Percentiles rank a stretch among this genome's conserved stretches.
Evolutionary conservation across 2,113 vertebrate genomes (phyloP).

Genomic region (Alethe castanea): DNA sequence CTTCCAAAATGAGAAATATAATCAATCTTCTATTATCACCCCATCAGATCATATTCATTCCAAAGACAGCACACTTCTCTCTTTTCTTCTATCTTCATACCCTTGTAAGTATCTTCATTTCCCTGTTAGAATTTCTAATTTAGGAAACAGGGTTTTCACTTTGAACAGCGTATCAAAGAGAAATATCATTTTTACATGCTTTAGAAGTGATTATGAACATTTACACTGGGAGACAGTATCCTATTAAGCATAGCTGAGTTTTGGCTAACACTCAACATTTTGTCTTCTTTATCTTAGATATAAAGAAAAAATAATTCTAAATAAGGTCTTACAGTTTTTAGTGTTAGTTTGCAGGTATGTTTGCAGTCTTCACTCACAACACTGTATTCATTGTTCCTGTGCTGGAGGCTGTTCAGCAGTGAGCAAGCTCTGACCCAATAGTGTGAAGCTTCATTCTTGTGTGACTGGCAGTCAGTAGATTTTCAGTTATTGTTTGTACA

Average conservation of each 20-base stretch:
- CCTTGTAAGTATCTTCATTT: neutral
- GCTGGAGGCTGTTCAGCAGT: neutral
- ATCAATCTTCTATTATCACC: neutral
- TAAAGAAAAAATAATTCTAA: neutral
- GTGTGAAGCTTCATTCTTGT: neutral
- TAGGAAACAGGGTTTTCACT: neutral
- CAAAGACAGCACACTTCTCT: neutral
- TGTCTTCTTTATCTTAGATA: neutral
- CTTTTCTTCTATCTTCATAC: neutral
- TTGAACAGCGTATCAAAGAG: constrained; percentile 13
- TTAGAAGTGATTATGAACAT: neutral
- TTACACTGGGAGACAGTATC: neutral
- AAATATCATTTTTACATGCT: neutral
- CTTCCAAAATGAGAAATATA: constrained; percentile 14
- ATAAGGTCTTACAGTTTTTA: neutral
- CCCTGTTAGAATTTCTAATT: neutral
- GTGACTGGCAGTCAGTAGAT: neutral
- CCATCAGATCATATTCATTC: neutral
- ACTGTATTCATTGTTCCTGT: neutral
- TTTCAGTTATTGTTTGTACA: neutral
- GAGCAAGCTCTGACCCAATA: neutral
- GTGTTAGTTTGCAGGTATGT: neutral
- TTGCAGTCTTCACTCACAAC: neutral
- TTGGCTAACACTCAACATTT: neutral
- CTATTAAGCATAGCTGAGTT: neutral